These are phyloP conservation scores for Trochalopteron elliotii DNA, from an alignment of 2,113 vertebrate genomes.

Conservation along the genomic window DNA sequence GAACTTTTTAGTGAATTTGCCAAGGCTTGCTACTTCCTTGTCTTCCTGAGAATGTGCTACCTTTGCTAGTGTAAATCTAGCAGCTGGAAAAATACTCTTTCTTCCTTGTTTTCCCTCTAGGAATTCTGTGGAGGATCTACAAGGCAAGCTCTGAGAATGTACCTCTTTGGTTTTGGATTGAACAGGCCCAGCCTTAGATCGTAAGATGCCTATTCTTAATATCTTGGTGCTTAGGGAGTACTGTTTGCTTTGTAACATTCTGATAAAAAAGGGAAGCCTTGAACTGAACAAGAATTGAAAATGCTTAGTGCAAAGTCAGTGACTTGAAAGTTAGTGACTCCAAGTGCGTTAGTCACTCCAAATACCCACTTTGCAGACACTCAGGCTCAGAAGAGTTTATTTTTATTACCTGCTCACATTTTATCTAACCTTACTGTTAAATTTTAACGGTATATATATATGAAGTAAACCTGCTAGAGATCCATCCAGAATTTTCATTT, in stretches of 20 bases:
- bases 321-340: not conserved
- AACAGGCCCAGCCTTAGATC: not conserved
- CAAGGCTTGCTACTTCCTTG: not conserved
- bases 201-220: not conserved
- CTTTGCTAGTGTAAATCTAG: not conserved
- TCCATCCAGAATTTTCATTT: not conserved
- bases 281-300: not conserved
- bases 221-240: not conserved
- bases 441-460: not conserved
- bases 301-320: not conserved
- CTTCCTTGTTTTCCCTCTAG: not conserved
- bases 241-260: not conserved
- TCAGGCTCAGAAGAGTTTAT: rapidly evolving
- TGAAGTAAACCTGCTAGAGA: not conserved
- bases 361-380: not conserved
- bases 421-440: not conserved
- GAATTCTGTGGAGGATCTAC: not conserved
- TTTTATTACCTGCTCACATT: not conserved
- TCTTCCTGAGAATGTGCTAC: not conserved
- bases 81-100: not conserved
- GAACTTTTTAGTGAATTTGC: not conserved
- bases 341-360: not conserved
- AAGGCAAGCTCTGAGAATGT: not conserved
- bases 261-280: not conserved
- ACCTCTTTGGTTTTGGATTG: not conserved